These are phyloP conservation scores for Echeneis naucrates DNA, from an alignment of 2,797 vertebrate genomes.

Conservation along the genomic window DNA sequence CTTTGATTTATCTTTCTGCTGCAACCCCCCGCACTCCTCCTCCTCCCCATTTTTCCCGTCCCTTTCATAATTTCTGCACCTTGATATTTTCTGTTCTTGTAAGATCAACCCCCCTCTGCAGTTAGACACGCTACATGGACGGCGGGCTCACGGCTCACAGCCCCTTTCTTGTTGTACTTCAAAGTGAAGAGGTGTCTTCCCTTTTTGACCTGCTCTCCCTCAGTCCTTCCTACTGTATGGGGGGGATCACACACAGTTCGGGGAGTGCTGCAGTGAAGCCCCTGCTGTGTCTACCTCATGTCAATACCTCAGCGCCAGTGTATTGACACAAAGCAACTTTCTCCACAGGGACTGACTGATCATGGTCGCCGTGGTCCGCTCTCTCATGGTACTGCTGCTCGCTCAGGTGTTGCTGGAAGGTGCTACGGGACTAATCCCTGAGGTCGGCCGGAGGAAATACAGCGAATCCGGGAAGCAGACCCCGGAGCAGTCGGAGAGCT, in stretches of 20 bases:
- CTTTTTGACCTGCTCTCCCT: conserved; percentile 74
- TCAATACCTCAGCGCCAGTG: conserved; percentile 70
- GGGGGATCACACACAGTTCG: conserved; percentile 58
- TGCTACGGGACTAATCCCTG: conserved; percentile 94
- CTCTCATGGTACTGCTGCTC: conserved; percentile 96
- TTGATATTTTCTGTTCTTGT: conserved; percentile 71
- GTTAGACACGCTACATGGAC: conserved; percentile 60
- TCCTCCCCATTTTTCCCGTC: conserved; percentile 21
- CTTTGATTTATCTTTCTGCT: conserved; percentile 75
- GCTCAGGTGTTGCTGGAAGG: conserved; percentile 96
- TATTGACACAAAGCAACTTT: conserved; percentile 76
- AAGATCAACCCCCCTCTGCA: conserved; percentile 69
- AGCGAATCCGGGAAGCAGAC: conserved; percentile 88
- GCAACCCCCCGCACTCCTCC: not conserved
- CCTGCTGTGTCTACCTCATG: conserved; percentile 61
- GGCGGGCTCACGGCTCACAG: conserved; percentile 62
- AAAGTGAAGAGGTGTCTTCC: conserved; percentile 79
- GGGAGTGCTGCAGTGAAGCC: conserved; percentile 63
- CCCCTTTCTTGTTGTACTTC: conserved; percentile 73
- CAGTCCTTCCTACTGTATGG: conserved; percentile 68
- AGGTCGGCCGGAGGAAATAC: conserved; percentile 92
- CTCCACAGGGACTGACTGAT: conserved; percentile 92
- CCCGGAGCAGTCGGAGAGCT: conserved; percentile 90
- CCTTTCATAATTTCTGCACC: conserved; percentile 59
- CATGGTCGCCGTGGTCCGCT: conserved; percentile 97